A percentile compares a stretch with the other conserved stretches of the same genome.
phyloP scores from a whole-genome alignment of 2,113 vertebrate genomes.

The Lasiurus borealis region DNA sequence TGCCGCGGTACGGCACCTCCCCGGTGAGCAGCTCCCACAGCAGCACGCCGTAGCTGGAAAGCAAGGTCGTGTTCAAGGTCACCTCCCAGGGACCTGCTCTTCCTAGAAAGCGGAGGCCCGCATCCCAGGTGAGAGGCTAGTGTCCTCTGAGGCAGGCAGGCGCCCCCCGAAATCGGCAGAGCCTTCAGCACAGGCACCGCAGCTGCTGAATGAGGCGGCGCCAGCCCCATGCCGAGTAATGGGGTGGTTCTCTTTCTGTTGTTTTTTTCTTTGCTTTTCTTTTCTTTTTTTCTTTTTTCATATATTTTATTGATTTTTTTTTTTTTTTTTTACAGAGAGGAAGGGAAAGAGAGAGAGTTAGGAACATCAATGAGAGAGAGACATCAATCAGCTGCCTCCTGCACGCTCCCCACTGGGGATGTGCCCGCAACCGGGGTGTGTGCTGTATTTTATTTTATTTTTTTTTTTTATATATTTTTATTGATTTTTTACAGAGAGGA shows the following conservation, averaged over 20 bases:
- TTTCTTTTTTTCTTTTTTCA: background rate
- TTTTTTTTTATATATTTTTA: no score
- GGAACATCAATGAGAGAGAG: no score
- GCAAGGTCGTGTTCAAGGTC: conserved; percentile 35
- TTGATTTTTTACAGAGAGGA: no score
- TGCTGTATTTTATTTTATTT: background rate
- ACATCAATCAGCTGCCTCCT: no score
- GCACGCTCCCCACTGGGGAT: no score
- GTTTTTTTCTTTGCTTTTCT: no score
- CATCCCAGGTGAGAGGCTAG: background rate
- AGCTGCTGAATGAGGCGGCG: background rate
- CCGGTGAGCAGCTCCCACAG: conserved; percentile 98
- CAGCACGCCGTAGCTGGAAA: conserved; percentile 95
- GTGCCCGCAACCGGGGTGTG: no score
- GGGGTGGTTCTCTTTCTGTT: background rate
- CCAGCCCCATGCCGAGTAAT: background rate
- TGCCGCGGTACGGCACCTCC: conserved; percentile 97
- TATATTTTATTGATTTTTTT: no score
- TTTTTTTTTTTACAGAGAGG: no score
- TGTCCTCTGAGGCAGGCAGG: background rate
- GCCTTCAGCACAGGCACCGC: background rate
- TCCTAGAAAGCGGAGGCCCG: background rate
- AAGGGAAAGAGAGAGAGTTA: no score
- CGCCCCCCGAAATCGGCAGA: background rate
- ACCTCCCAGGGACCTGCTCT: background rate